phyloP scores from a whole-genome alignment of 2,888 invertebrate species.

The Drosophila formosana region DNA sequence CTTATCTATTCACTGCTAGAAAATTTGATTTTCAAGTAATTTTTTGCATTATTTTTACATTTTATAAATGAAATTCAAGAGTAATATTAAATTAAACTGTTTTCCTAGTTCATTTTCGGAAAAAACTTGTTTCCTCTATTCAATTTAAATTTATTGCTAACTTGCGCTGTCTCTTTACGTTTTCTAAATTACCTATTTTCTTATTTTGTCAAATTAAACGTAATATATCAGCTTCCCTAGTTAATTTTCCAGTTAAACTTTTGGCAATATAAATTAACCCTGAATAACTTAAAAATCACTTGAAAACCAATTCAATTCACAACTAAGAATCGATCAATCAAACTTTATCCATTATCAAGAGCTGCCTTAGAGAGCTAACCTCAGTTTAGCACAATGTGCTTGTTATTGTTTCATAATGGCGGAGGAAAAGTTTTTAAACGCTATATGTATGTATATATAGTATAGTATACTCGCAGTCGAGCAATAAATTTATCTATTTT shows the following conservation, averaged over 20 bases:
- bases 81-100: no score
- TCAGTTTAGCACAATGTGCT: slow-evolving; percentile 5
- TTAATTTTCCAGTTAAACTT: background rate
- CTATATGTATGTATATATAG: background rate
- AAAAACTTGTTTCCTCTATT: no score
- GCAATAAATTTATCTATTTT: slow-evolving; percentile 39
- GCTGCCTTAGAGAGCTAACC: background rate
- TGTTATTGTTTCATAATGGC: slow-evolving; percentile 23
- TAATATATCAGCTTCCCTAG: no score
- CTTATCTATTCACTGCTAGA: no score
- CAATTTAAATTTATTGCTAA: no score
- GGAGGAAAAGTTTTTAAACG: slow-evolving; percentile 17
- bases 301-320: background rate
- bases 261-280: background rate
- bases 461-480: background rate
- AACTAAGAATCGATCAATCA: slow-evolving; percentile 16
- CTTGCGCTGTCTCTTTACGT: no score
- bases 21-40: no score
- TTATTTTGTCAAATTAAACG: no score
- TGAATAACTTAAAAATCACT: slow-evolving; percentile 14
- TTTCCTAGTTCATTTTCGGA: no score
- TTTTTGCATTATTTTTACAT: no score
- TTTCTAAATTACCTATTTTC: no score
- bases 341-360: slow-evolving; percentile 14
- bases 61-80: no score